A percentile compares a stretch with the other conserved stretches of the same genome.
These are phyloP conservation scores for Anguilla megastoma DNA, from an alignment of 2,797 vertebrate genomes.

Conservation along the genomic window DNA sequence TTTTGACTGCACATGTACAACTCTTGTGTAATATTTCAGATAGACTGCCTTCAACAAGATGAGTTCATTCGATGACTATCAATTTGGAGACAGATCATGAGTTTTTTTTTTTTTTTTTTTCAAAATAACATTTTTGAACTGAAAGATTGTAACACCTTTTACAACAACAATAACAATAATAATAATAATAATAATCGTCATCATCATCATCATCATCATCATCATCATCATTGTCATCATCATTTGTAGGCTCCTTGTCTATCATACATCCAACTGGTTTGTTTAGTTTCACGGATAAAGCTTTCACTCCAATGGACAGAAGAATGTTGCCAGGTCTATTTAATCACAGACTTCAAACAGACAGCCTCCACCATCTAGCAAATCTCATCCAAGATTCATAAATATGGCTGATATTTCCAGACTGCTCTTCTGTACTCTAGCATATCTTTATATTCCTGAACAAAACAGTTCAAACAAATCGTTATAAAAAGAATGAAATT, in stretches of 20 bases:
- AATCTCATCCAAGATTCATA: constrained; percentile 7
- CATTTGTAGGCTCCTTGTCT: neutral
- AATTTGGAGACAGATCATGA: neutral
- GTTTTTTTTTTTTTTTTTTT: neutral
- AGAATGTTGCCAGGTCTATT: neutral
- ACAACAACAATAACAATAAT: too few relatives aligned
- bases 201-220: too few relatives aligned
- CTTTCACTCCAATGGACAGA: neutral
- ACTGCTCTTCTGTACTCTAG: neutral
- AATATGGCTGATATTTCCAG: neutral
- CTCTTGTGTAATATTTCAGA: neutral
- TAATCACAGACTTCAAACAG: neutral
- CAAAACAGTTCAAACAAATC: neutral
- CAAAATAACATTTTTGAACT: neutral
- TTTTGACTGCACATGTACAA: neutral
- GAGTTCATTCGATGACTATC: neutral
- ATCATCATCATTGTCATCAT: neutral
- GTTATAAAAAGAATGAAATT: neutral
- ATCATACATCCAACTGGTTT: neutral
- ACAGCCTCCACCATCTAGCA: neutral
- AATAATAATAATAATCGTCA: too few relatives aligned
- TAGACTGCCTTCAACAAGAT: neutral
- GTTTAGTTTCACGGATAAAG: neutral
- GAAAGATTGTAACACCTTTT: neutral
- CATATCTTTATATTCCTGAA: neutral